Conservation (phyloP, 2,797 vertebrate species). For the Crossoptilon crossoptilon region DNA sequence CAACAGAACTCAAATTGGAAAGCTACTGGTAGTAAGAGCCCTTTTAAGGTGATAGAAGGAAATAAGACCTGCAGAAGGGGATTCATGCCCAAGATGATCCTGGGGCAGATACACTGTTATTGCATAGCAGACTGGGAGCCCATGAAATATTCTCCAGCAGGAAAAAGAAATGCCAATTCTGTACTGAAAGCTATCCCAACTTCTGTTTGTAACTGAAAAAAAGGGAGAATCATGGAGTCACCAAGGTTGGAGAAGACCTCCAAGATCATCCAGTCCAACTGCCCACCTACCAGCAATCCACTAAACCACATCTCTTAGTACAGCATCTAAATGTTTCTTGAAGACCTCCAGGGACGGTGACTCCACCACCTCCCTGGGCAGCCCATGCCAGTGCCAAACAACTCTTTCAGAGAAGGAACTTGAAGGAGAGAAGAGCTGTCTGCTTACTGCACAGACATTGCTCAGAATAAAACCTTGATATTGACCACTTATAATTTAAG, state of each 20-base stretch:
- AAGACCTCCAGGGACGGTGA: no score
- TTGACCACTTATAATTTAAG: accelerated
- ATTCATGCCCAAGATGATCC: not conserved
- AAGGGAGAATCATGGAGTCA: no score
- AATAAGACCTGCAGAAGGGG: not conserved
- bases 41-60: not conserved
- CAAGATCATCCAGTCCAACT: no score
- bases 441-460: not conserved
- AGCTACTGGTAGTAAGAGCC: not conserved
- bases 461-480: not conserved
- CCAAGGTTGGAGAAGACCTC: no score
- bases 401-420: no score
- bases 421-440: not conserved
- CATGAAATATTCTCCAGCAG: not conserved
- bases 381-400: no score
- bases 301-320: no score
- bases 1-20: not conserved
- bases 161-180: not conserved
- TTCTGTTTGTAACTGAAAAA: not conserved
- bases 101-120: not conserved
- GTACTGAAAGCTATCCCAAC: not conserved
- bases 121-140: not conserved
- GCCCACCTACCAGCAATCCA: no score
- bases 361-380: no score
- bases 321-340: no score